A percentile compares a stretch with the other conserved stretches of the same genome.
These are phyloP conservation scores for Netelia melanura DNA, from an alignment of 2,888 invertebrate species.

Conservation along the genomic window DNA sequence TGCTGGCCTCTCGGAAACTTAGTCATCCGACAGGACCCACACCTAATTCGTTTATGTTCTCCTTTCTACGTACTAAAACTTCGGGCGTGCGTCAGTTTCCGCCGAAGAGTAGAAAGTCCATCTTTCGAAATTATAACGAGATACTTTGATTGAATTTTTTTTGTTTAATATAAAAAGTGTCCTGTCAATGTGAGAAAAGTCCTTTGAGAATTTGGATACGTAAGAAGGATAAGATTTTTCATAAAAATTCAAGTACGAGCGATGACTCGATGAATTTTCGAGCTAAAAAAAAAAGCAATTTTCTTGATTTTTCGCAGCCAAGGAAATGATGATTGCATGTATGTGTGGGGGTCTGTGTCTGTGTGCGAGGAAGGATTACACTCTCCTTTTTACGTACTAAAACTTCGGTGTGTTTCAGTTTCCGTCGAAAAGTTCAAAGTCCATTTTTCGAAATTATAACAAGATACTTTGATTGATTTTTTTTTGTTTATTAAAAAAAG, in stretches of 20 bases:
- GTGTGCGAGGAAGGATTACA: neutral
- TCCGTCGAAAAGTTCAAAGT: conserved; percentile 2
- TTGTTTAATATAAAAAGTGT: neutral
- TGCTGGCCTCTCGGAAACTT: conserved; percentile 79
- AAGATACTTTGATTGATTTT: neutral
- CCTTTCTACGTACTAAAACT: conserved; percentile 44
- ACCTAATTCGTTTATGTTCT: conserved; percentile 80
- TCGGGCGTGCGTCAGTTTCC: conserved; percentile 10
- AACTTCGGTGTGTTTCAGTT: conserved; percentile 19
- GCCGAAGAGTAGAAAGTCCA: neutral
- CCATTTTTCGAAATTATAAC: neutral
- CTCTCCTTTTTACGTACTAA: conserved; percentile 37
- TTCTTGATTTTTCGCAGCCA: neutral
- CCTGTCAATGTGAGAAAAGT: neutral
- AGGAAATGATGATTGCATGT: neutral
- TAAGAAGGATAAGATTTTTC: too few relatives aligned
- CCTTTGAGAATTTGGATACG: too few relatives aligned
- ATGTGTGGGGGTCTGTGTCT: neutral
- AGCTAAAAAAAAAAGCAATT: neutral
- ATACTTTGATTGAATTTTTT: neutral
- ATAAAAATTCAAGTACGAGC: too few relatives aligned
- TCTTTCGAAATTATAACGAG: neutral
- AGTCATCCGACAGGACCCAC: conserved; percentile 82
- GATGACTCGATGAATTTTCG: neutral
- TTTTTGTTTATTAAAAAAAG: neutral